These are phyloP conservation scores for Noctuana brunneofusca DNA, from an alignment of 2,888 invertebrate genomes.

Conservation along the genomic window DNA sequence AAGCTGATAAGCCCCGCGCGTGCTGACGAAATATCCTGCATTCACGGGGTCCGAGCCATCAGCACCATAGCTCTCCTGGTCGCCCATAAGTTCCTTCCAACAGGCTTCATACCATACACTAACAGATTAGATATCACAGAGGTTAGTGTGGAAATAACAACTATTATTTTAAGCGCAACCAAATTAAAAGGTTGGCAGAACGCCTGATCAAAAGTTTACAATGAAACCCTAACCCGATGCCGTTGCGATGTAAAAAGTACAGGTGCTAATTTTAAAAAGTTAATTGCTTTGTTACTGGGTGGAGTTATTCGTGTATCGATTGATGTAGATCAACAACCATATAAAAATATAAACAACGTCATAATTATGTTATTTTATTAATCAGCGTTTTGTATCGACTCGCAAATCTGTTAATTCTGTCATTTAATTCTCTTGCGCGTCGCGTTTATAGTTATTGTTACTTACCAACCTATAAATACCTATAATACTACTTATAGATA, in stretches of 20 bases:
- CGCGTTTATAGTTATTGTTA: no score
- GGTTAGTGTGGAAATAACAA: constrained; percentile 58
- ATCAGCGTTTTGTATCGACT: no score
- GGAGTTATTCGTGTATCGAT: not conserved
- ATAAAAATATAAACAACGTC: no score
- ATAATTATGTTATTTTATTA: no score
- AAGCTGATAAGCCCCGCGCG: constrained; percentile 81
- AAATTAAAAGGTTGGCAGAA: constrained; percentile 30
- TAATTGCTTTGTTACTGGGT: not conserved
- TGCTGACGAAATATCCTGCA: constrained; percentile 84
- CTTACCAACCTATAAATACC: no score
- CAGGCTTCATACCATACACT: constrained; percentile 84
- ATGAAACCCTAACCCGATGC: constrained; percentile 15
- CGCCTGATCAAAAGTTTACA: constrained; percentile 32
- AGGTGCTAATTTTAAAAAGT: constrained; percentile 17
- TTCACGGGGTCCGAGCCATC: constrained; percentile 87
- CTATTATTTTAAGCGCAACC: constrained; percentile 28
- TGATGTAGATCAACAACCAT: no score
- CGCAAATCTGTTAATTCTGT: no score
- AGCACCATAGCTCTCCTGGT: constrained; percentile 85
- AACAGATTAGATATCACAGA: constrained; percentile 84
- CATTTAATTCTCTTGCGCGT: no score
- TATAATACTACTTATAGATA: no score
- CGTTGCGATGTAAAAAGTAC: constrained; percentile 24
- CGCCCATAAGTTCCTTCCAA: constrained; percentile 86